Evolutionary conservation across 2,797 vertebrate species (phyloP).

Genomic region (Lemur catta): DNA sequence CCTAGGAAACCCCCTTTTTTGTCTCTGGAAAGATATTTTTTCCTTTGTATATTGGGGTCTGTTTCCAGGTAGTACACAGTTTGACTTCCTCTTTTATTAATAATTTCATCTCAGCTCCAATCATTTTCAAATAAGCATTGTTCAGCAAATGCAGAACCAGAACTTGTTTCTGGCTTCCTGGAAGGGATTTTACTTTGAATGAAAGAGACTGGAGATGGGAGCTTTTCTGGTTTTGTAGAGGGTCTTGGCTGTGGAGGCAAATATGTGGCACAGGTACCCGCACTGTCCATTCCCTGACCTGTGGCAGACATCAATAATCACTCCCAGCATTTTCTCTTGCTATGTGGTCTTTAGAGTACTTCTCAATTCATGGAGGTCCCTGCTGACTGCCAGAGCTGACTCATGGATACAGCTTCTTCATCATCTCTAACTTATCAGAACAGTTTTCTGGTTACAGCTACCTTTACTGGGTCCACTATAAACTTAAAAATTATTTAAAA

Average conservation of each 20-base stretch:
- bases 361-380: not conserved
- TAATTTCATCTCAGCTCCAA: not conserved
- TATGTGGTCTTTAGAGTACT: not conserved
- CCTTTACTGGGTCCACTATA: not conserved
- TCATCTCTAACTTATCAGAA: not conserved
- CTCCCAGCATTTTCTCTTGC: not conserved
- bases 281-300: not conserved
- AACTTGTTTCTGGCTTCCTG: not conserved
- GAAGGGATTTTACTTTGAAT: conserved; percentile 1
- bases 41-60: conserved; percentile 14
- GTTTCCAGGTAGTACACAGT: conserved; percentile 25
- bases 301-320: not conserved
- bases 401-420: not conserved
- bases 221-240: conserved; percentile 15
- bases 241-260: not conserved
- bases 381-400: not conserved
- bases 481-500: conserved; percentile 18
- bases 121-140: not conserved
- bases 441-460: not conserved
- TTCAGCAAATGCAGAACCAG: not conserved
- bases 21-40: conserved; percentile 19
- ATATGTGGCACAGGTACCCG: not conserved
- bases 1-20: conserved; percentile 69
- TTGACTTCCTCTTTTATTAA: conserved; percentile 5
- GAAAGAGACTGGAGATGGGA: not conserved